Base-by-base conservation (phyloP, 2,888 invertebrate species). In the Heliconius erato region DNA sequence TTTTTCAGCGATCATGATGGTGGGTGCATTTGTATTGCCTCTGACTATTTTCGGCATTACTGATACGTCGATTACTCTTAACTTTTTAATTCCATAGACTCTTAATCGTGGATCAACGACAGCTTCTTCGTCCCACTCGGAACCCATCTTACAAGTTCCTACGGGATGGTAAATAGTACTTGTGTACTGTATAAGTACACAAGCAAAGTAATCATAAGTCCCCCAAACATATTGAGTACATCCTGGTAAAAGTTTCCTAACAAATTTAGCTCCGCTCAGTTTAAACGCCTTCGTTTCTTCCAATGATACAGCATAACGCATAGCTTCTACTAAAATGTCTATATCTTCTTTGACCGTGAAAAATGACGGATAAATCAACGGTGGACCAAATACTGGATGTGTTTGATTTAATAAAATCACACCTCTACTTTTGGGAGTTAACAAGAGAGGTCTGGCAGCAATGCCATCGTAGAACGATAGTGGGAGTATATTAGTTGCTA, bases 1-100 rank as follows among this genome's bases (percentile, higher is more conserved):
- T 87, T 98, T 98, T 89, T 98, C 98, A 0, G 97, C 98, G 79
- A 98, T 98, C 98, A 98, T 98, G 16, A 98, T 97, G 0, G 97
- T 97, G 0, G 98, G 98, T 0, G 98, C 98, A 90, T 98, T 98
- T 0, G 98, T 98, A 91, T 98, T 98, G 14, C 97, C 98, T 89
- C 96, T 92, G 0, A 97, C 94, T 85, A 97, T 96, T 35, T 92
- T 90, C 0, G 97, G 97, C 97, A 97, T 97, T 44, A 97, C 96
- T 0, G 97, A 97, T 0, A 97, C 96, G 89, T 98, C 98, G 19
- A 97, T 96, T 0, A 98, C 97, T 88, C 98, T 94, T 59, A 98
- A 90, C 28, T 96, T 95, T 63, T 94, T 91, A 7, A 98, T 94
- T 1, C 97, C 97, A 87, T 97, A 96, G 0, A 97, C 97, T 86